phyloP scores from a whole-genome alignment of 1,140 invertebrate species.

The Thalassaphorura encarpata region DNA sequence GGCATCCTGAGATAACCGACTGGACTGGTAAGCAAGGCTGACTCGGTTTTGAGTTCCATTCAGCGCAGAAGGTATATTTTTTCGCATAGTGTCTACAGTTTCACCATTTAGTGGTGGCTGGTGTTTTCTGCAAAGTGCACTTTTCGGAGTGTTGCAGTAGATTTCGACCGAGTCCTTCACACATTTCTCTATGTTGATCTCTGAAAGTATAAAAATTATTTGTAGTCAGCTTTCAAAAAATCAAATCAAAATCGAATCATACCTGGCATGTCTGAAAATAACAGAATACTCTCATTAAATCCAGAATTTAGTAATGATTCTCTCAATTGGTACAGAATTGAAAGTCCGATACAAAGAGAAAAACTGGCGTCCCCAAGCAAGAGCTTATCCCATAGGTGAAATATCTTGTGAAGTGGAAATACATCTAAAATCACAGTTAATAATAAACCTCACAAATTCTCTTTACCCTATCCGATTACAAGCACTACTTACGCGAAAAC shows the following conservation, averaged over 20 bases:
- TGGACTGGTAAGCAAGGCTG: neutral
- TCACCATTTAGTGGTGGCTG: constrained; percentile 42
- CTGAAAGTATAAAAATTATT: constrained; percentile 39
- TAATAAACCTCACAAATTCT: neutral
- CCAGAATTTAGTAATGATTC: constrained; percentile 74
- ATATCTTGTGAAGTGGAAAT: constrained; percentile 95
- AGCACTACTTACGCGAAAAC: constrained; percentile 93
- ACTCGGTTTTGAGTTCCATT: neutral
- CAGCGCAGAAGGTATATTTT: neutral
- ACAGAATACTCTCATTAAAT: constrained; percentile 93
- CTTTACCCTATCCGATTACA: constrained; percentile 1
- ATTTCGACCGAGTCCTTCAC: constrained; percentile 79
- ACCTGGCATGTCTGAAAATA: constrained; percentile 94
- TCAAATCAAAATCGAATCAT: neutral
- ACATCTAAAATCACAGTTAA: constrained; percentile 58
- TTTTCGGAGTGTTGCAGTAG: constrained; percentile 74
- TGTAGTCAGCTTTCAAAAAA: neutral
- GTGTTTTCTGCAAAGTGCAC: constrained; percentile 73
- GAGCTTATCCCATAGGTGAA: constrained; percentile 96
- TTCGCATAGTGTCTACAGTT: too few species aligned
- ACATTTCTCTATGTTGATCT: constrained; percentile 89
- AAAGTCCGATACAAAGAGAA: constrained; percentile 87
- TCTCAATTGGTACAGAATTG: constrained; percentile 79
- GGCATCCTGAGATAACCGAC: neutral
- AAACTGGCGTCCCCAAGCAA: constrained; percentile 87